Conservation (phyloP, 2,113 vertebrate genomes). For the Nibea albiflora region DNA sequence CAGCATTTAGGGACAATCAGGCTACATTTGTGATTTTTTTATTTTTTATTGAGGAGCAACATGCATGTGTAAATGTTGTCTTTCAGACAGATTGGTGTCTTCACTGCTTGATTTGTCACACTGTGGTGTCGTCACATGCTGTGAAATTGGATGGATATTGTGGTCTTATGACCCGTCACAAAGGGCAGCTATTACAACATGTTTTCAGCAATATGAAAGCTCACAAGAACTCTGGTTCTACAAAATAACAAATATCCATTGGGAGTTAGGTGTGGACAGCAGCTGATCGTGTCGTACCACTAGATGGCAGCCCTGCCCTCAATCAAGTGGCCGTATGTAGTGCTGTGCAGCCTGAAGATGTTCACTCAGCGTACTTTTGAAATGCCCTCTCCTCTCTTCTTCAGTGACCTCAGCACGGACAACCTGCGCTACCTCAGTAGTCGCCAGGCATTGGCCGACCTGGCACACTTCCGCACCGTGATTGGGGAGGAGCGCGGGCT, state of each 20-base stretch:
- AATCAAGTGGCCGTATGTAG: background rate
- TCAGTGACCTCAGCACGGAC: conserved; percentile 75
- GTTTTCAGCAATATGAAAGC: background rate
- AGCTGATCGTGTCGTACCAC: conserved; percentile 28
- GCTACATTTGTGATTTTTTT: too few species aligned
- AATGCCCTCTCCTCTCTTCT: conserved; percentile 10
- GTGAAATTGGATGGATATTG: background rate
- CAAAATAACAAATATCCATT: background rate
- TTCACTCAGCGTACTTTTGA: background rate
- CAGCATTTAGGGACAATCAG: too few species aligned
- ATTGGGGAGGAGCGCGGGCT: conserved; percentile 58
- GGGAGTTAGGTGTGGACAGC: background rate
- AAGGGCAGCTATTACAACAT: background rate
- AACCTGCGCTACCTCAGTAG: conserved; percentile 79
- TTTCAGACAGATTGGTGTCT: too few species aligned
- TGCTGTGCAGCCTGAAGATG: background rate
- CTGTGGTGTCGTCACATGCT: background rate
- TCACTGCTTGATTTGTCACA: background rate
- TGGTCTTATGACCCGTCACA: background rate
- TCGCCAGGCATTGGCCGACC: conserved; percentile 78
- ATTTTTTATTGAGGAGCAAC: too few species aligned
- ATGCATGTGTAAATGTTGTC: too few species aligned
- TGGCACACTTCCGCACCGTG: conserved; percentile 78
- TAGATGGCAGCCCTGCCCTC: conserved; percentile 59
- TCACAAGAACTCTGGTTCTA: background rate